Evolutionary conservation across 2,797 vertebrate species (phyloP), one percentile per base, ranked within the genome.

Genomic region (Thamnophis elegans): DNA sequence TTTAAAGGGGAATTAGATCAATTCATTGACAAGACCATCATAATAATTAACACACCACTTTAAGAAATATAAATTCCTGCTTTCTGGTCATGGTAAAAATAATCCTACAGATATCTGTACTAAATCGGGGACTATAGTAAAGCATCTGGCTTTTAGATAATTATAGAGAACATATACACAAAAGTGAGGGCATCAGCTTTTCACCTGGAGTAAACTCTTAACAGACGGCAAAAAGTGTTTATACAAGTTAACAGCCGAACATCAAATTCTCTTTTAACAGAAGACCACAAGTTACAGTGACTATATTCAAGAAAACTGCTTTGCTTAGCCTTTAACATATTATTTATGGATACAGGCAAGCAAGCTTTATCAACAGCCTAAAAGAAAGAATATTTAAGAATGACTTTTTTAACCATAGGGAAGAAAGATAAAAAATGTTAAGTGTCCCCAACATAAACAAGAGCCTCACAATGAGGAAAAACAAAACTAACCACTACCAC

Each of bases 401-500:
- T 59, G 20, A 25, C 14, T 86, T 89, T 91, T 68, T 36, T 47
- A 53, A 82, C 14, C n/a, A 11, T 5, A 22, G 20, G 55, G 55
- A 59, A 16, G 88, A n/a, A 16, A 51, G 5, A 7, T 25, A 55
- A 53, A 0, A 88, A 88, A 28, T 32, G 56, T 36, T 60, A 42
- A 85, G 87, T 16, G 28, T 60, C 55, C 55, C 2, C 18, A 20
- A 25, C 22, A 65, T 54, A 32, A 89, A 36, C 20, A 89, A 92
- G 42, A 16, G 22, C 59, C 10, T 20, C 68, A 42, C 47, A 89
- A 5, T 56, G 54, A 32, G 0, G 2, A 86, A 91, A 6, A 92
- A 73, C 4, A 82, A 93, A 94, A 68, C 54, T 86, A 92, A 95
- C 95, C 56, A 94, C 22, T 3, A 47, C 42, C 94, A 90, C 5